phyloP scores from a whole-genome alignment of 2,113 vertebrate species.

The Trochalopteron elliotii region DNA sequence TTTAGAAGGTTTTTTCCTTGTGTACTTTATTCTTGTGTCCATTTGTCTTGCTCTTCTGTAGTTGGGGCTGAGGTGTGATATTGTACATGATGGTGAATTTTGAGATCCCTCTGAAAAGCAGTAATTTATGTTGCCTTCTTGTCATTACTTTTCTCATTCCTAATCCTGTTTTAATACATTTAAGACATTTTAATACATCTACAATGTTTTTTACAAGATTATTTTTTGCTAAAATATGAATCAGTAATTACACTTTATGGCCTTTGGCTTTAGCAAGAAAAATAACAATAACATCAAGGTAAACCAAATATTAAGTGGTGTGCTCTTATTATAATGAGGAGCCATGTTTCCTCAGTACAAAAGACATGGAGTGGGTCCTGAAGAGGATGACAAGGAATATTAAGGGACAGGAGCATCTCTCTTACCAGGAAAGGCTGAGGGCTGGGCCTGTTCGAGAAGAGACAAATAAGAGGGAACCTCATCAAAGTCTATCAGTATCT shows the following conservation, averaged over 20 bases:
- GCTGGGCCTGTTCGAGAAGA: not conserved
- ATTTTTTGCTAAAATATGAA: not conserved
- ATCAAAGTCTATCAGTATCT: not conserved
- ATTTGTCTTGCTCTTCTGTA: not conserved
- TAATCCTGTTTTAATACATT: not conserved
- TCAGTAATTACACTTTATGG: not conserved
- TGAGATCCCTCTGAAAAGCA: not conserved
- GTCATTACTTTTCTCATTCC: not conserved
- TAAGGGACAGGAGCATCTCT: not conserved
- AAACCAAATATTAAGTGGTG: not conserved
- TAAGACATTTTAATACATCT: not conserved
- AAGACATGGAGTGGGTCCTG: not conserved
- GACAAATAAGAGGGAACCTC: not conserved
- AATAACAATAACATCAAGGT: not conserved
- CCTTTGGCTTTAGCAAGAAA: not conserved
- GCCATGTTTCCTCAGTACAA: not conserved
- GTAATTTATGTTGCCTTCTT: not conserved
- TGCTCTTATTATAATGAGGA: not conserved
- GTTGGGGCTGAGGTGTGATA: not conserved
- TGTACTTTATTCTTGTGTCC: not conserved
- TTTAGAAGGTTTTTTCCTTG: not conserved
- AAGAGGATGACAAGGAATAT: not conserved
- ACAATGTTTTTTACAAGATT: not conserved
- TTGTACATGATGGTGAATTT: not conserved
- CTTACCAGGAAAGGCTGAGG: not conserved